Percentiles rank a stretch among this genome's conserved stretches.
phyloP scores from a whole-genome alignment of 1,140 invertebrate genomes.

The Trinorchestia longiramus region DNA sequence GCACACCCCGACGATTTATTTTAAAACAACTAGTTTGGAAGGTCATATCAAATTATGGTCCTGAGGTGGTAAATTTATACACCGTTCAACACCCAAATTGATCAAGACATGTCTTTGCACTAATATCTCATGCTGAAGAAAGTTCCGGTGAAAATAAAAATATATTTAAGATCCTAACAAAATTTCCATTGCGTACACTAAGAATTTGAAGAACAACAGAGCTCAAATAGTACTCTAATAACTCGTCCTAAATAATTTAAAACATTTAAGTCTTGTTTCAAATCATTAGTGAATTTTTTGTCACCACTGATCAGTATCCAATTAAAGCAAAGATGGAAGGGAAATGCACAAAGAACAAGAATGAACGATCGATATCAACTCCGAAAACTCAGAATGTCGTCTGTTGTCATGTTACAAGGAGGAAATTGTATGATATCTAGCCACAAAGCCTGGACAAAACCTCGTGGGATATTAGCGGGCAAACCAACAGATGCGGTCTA shows the following conservation, averaged over 20 bases:
- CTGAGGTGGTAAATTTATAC: background rate
- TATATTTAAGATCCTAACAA: background rate
- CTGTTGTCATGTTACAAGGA: background rate
- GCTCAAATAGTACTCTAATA: background rate
- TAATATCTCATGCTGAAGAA: background rate
- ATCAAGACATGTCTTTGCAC: background rate
- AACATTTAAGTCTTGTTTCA: background rate
- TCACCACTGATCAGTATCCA: background rate
- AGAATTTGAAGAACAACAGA: background rate
- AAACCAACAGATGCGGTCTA: background rate
- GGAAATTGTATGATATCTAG: background rate
- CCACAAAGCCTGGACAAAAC: background rate
- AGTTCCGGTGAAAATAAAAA: background rate
- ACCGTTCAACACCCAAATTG: background rate
- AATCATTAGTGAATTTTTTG: background rate
- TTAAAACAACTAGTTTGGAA: background rate
- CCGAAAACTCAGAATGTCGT: background rate
- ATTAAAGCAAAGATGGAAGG: background rate
- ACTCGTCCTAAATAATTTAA: background rate
- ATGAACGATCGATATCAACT: background rate
- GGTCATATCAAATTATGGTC: background rate
- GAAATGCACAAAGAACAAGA: background rate
- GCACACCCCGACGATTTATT: background rate
- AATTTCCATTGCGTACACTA: background rate
- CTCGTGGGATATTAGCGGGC: background rate